Conservation (phyloP, 2,888 invertebrate genomes). For the Orthosia gothica region DNA sequence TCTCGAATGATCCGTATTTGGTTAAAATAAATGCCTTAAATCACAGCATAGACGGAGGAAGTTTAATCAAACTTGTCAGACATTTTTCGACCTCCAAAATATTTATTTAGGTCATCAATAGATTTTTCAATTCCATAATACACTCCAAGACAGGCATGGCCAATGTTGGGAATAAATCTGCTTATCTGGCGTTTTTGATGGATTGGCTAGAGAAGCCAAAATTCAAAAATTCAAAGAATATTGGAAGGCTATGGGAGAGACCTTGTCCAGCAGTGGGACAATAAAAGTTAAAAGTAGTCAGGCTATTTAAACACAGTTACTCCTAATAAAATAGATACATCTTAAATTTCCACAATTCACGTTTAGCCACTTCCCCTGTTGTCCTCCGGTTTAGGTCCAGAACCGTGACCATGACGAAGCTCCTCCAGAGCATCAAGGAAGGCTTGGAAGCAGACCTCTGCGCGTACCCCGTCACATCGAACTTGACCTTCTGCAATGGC, state of each 20-base stretch:
- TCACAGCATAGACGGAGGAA: no score
- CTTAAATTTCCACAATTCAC: not conserved
- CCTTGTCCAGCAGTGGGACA: no score
- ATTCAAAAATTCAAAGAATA: no score
- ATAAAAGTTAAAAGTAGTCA: no score
- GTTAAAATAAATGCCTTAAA: not conserved
- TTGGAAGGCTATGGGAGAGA: no score
- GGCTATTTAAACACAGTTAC: not conserved
- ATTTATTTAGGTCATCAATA: no score
- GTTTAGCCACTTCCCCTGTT: not conserved
- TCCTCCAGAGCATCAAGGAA: conserved; percentile 18
- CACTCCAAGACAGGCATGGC: no score
- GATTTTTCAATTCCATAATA: no score
- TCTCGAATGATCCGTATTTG: conserved; percentile 1
- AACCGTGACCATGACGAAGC: not conserved
- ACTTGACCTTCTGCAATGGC: not conserved
- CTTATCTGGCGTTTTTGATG: no score
- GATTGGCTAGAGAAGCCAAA: no score
- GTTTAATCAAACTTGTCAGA: not conserved
- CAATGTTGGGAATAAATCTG: no score
- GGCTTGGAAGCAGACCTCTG: not conserved
- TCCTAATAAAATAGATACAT: not conserved
- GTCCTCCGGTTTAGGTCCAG: no score
- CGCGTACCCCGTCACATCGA: not conserved
- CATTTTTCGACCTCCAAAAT: not conserved